Base-by-base conservation (phyloP, 2,888 invertebrate genomes). In the Parochlus steinenii region DNA sequence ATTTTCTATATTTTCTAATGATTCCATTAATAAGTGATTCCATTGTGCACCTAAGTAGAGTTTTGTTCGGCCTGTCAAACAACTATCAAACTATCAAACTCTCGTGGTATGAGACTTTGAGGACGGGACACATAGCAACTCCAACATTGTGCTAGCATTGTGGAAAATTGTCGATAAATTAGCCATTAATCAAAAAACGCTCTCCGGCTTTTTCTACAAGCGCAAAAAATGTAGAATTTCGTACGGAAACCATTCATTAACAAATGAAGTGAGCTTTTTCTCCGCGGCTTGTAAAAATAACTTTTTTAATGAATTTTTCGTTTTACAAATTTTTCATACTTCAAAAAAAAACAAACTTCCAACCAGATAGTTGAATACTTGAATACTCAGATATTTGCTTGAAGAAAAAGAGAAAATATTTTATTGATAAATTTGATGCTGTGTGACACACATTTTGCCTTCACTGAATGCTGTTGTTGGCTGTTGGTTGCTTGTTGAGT, bases 351-450 rank as follows among this genome's bases (percentile, higher is more conserved):
- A 18, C 6, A 30, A 30, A 30, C 30, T 20, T 17, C 19, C 17
- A 19, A n/a, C 17, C n/a, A 17, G 8, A 17, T 30, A 20, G 30
- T 12, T 12, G 30, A 11, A n/a, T 18, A n/a, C 14, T 7, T 15
- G 14, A 26, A 15, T 18, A 19, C n/a, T 18, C 18, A 11, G n/a
- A n/a, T 27, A 15, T 8, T 28, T 20, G 34, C 27, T 28, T 34
- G 16, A 28, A 31, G 28, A 35, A 35, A 36, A 36, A 36, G 36
- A 36, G 36, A 36, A 36, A 36, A 36, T 28, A 16, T 33, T 36
- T 35, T 36, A 36, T 36, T 36, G 36, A 36, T 36, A 36, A 36
- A 36, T 36, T 36, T 30, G 36, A 36, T 36, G 30, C 36, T 36
- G 24, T 36, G 29, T 30, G 30, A 36, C 30, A 36, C 19, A 36